Percentiles rank a stretch among this genome's conserved stretches.
These are phyloP conservation scores for Spondyliosoma cantharus DNA, from an alignment of 2,797 vertebrate genomes.

Conservation along the genomic window DNA sequence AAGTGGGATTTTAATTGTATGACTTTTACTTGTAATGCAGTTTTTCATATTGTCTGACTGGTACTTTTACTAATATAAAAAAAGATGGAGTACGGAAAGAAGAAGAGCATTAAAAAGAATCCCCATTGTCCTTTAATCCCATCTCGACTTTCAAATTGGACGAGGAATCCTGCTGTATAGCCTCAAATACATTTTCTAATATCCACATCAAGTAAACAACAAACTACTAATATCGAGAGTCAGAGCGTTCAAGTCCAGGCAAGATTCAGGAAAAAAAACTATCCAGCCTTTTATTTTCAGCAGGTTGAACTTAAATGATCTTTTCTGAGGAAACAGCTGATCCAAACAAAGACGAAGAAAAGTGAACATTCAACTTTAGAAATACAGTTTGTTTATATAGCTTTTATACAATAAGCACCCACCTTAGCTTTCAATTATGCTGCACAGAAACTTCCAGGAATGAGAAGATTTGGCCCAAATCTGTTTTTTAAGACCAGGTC, in stretches of 20 bases:
- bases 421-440: background rate
- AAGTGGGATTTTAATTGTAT: background rate
- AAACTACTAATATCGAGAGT: background rate
- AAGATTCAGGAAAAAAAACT: constrained; percentile 24
- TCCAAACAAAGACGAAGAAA: constrained; percentile 18
- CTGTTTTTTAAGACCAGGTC: background rate
- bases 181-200: constrained; percentile 2
- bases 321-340: constrained; percentile 5
- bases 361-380: constrained; percentile 6
- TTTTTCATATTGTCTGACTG: background rate
- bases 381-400: background rate
- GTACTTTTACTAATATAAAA: background rate
- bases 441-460: background rate
- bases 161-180: background rate
- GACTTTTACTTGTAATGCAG: background rate
- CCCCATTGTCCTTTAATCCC: background rate
- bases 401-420: background rate
- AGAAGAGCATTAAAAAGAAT: background rate
- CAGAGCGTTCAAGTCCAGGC: constrained; percentile 44
- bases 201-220: constrained; percentile 19
- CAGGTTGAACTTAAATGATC: constrained; percentile 34
- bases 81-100: background rate
- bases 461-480: background rate
- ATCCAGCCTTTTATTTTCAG: constrained; percentile 37
- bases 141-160: background rate